Evolutionary conservation across 2,113 vertebrate genomes (phyloP), one percentile per base, ranked within the genome.

Genomic region (Suricata suricatta): DNA sequence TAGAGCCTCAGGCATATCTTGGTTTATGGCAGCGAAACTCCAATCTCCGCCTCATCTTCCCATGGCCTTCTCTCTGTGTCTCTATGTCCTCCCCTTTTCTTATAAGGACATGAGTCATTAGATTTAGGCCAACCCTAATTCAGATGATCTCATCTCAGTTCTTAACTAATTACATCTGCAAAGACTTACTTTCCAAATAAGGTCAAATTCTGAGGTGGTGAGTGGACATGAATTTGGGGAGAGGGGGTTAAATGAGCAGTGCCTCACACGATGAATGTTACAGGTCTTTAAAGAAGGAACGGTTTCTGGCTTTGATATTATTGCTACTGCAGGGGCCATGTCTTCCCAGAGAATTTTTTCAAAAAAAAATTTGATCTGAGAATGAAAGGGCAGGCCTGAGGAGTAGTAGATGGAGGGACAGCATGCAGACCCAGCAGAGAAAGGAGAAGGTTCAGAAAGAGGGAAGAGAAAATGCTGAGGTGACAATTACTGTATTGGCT

Each of bases 231-330:
- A 31, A 74, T 15, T 21, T 52, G 1, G 15, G 41, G 13, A 5
- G 3, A 74, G 35, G 64, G 57, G n/a, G 13, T 85, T 54, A 27
- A 15, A 44, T 66, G 11, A 80, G 7, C 35, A 85, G n/a, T 0
- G 0, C 1, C 11, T 60, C 47, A 21, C 52, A 7, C 4, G 33
- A 60, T 5, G 25, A 13, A 11, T 7, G 1, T 3, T 5, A 64
- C 12, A 17, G 23, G 33, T 44, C 23, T 92, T 83, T 35, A 27
- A 64, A 29, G 47, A 25, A 33, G 16, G 44, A 23, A 41, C 7
- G 29, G 13, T 47, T 72, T 4, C 15, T 83, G 60, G 5, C 57
- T 38, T 60, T 38, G 29, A 47, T 52, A 16, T 25, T 66, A 50
- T 19, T 84, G 80, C 83, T 47, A 17, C 38, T 79, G 7, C 5